These are phyloP conservation scores for Tinea semifulvella DNA, from an alignment of 2,888 invertebrate species.

Conservation along the genomic window DNA sequence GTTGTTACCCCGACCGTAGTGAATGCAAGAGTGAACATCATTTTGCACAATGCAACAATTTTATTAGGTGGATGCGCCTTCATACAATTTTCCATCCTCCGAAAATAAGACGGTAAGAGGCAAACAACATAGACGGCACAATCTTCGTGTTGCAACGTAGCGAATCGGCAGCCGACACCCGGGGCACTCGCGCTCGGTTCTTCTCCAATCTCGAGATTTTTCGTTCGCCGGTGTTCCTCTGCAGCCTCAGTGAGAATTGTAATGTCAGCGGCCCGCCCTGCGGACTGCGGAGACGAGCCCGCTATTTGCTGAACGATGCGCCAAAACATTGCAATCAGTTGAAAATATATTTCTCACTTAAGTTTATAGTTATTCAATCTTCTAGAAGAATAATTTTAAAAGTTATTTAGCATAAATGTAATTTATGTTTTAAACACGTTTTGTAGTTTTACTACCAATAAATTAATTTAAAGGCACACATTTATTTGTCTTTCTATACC, in stretches of 20 bases:
- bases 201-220: constrained; percentile 58
- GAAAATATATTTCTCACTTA: constrained; percentile 52
- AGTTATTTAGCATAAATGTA: too few relatives aligned
- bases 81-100: constrained; percentile 44
- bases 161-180: constrained; percentile 54
- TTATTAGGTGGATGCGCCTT: constrained; percentile 39
- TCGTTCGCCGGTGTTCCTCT: constrained; percentile 24
- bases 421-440: too few relatives aligned
- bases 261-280: constrained; percentile 37
- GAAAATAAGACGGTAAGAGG: constrained; percentile 59
- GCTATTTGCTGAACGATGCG: constrained; percentile 61
- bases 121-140: constrained; percentile 59
- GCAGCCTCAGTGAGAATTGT: constrained; percentile 43
- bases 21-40: constrained; percentile 20
- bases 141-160: constrained; percentile 59
- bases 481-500: too few relatives aligned
- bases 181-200: constrained; percentile 39
- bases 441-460: too few relatives aligned
- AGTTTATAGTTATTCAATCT: too few relatives aligned
- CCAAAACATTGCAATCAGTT: constrained; percentile 62
- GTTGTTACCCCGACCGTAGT: constrained; percentile 11
- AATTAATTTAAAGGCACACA: too few relatives aligned
- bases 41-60: constrained; percentile 43
- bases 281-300: constrained; percentile 41
- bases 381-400: too few relatives aligned